Percentiles rank a stretch among this genome's conserved stretches.
These are phyloP conservation scores for Phocoena sinus DNA, from an alignment of 2,113 vertebrate species.

Conservation along the genomic window DNA sequence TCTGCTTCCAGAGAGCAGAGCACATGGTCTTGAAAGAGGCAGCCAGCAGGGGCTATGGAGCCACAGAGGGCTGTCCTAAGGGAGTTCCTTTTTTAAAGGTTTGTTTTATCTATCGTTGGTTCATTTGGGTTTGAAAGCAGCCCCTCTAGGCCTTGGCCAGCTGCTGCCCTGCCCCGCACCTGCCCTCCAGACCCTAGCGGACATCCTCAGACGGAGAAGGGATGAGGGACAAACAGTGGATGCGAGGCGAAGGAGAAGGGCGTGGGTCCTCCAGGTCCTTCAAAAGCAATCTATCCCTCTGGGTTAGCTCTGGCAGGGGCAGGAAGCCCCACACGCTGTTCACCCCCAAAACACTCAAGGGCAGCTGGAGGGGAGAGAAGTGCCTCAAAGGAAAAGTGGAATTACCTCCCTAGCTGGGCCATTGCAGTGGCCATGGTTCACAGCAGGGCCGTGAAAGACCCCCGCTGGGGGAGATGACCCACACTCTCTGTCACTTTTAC, in stretches of 20 bases:
- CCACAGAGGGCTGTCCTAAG: neutral
- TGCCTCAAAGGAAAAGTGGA: neutral
- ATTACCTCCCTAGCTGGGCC: no score
- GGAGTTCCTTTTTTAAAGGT: neutral
- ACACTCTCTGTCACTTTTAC: neutral
- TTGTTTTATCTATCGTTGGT: neutral
- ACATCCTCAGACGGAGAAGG: neutral
- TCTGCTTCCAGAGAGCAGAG: neutral
- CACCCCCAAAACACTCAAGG: no score
- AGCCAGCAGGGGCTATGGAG: rapidly evolving
- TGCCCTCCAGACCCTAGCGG: neutral
- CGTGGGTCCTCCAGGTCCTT: no score
- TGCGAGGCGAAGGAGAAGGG: neutral
- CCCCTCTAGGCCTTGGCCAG: neutral
- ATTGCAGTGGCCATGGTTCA: neutral
- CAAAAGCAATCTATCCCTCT: neutral
- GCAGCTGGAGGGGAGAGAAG: neutral
- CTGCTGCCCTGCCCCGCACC: neutral
- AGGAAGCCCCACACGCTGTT: neutral
- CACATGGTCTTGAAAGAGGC: rapidly evolving
- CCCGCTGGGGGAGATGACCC: no score
- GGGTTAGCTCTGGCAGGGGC: no score
- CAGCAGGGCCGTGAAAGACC: neutral
- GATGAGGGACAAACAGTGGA: neutral
- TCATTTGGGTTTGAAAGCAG: neutral